Evolutionary conservation across 1,140 invertebrate genomes (phyloP).

Genomic region (Ganaspis sp.): DNA sequence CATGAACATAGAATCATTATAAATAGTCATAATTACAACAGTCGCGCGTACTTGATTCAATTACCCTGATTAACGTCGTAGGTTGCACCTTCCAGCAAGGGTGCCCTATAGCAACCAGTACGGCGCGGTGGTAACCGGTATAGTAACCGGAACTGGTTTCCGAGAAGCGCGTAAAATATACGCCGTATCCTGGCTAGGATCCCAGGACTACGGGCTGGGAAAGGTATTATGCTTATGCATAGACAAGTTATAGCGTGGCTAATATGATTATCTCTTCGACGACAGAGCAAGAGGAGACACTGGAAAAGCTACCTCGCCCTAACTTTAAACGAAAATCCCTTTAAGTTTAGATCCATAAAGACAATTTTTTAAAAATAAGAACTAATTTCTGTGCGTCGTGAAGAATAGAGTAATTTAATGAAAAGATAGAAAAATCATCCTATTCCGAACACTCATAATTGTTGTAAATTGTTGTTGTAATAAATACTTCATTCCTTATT

Average conservation of each 20-base stretch:
- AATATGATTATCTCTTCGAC: constrained; percentile 75
- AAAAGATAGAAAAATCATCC: no score
- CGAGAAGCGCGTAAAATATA: constrained; percentile 69
- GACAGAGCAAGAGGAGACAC: constrained; percentile 48
- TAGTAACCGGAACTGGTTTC: constrained; percentile 47
- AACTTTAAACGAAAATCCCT: constrained; percentile 39
- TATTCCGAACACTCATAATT: no score
- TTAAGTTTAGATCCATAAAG: constrained; percentile 37
- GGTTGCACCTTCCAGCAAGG: constrained; percentile 63
- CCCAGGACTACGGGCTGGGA: constrained; percentile 59
- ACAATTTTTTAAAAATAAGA: background rate
- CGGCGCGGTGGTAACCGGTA: constrained; percentile 44
- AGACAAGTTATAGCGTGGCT: constrained; percentile 73
- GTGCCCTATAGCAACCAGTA: constrained; percentile 37
- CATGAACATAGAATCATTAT: constrained; percentile 70
- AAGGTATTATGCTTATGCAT: constrained; percentile 74
- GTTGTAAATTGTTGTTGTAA: no score
- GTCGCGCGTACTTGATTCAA: constrained; percentile 76
- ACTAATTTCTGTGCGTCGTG: no score
- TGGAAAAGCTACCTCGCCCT: constrained; percentile 14
- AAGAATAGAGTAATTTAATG: no score
- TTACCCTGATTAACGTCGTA: constrained; percentile 76
- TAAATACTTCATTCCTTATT: no score
- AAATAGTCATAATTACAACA: constrained; percentile 77
- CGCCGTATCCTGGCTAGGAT: constrained; percentile 71